These are phyloP conservation scores for Lycaon pictus DNA, from an alignment of 2,113 vertebrate species.

Conservation along the genomic window DNA sequence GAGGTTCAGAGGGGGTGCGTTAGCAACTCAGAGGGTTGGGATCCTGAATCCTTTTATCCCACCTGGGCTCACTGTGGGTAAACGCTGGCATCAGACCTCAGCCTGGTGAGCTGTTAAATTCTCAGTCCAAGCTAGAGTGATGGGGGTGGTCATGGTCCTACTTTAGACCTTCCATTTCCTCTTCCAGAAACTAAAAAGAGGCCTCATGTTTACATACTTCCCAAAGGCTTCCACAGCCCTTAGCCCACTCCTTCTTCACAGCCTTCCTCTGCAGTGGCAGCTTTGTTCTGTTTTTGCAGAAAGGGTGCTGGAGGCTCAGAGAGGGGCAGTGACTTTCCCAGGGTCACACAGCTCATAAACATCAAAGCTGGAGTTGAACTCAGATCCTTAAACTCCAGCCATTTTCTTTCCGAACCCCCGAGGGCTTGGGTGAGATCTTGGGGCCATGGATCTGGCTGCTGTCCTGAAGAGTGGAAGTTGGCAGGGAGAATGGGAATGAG, in stretches of 20 bases:
- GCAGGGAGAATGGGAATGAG: not conserved
- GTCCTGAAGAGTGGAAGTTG: not conserved
- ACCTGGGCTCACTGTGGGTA: not conserved
- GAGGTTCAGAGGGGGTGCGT: not conserved
- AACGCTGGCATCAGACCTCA: not conserved
- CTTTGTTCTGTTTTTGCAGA: not conserved
- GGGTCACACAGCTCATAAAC: not conserved
- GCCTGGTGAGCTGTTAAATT: not conserved
- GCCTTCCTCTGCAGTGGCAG: not conserved
- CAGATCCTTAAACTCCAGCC: not conserved
- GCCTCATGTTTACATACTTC: not conserved
- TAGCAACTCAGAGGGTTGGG: not conserved
- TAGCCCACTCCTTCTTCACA: not conserved
- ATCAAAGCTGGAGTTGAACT: not conserved
- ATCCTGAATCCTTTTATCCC: not conserved
- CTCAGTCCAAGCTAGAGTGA: not conserved
- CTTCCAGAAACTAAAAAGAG: not conserved
- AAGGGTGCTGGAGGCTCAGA: conserved; percentile 25
- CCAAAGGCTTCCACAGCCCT: not conserved
- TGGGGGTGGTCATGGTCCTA: not conserved
- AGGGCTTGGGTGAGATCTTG: not conserved
- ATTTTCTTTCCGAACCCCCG: not conserved
- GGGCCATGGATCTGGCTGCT: not conserved
- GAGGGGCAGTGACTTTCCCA: not conserved
- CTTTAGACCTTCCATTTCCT: not conserved